These are phyloP conservation scores for Drosophila chauvacae DNA, from an alignment of 1,140 invertebrate species.

Conservation along the genomic window DNA sequence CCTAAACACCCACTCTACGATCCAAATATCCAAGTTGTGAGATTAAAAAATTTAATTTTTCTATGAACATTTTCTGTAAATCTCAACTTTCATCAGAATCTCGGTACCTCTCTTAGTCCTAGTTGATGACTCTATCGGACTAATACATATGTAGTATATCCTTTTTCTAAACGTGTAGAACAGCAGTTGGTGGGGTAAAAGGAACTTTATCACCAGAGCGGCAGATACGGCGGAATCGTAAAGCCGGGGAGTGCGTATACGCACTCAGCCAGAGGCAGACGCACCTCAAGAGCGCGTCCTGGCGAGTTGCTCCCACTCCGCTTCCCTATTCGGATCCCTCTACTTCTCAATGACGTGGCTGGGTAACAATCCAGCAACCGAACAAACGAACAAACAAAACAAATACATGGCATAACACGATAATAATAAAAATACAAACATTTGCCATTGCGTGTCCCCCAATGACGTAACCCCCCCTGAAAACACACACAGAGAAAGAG, in stretches of 20 bases:
- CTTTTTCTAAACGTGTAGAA: neutral
- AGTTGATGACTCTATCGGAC: neutral
- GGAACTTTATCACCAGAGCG: conserved; percentile 29
- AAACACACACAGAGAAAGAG: conserved; percentile 22
- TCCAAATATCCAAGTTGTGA: too few relatives aligned
- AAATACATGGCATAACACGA: conserved; percentile 45
- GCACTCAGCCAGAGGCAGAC: conserved; percentile 1
- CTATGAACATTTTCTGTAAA: neutral
- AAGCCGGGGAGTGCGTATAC: conserved; percentile 23
- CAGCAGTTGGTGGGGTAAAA: conserved; percentile 1
- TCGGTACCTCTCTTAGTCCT: neutral
- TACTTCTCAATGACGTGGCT: conserved; percentile 34
- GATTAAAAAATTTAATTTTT: neutral
- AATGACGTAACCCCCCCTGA: conserved; percentile 65
- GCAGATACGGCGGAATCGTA: conserved; percentile 21
- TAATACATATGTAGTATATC: too few relatives aligned
- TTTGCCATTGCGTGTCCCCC: conserved; percentile 72
- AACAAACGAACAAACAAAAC: conserved; percentile 50
- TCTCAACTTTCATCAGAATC: neutral
- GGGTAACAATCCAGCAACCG: conserved; percentile 45
- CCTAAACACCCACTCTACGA: too few relatives aligned
- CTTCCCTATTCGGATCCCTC: conserved; percentile 1
- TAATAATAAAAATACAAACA: conserved; percentile 70
- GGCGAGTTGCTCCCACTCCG: neutral
- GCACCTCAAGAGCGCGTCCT: conserved; percentile 26